Evolutionary conservation across 2,797 vertebrate species (phyloP), one percentile per base, ranked within the genome.

Genomic region (Brachyalestes nurse): DNA sequence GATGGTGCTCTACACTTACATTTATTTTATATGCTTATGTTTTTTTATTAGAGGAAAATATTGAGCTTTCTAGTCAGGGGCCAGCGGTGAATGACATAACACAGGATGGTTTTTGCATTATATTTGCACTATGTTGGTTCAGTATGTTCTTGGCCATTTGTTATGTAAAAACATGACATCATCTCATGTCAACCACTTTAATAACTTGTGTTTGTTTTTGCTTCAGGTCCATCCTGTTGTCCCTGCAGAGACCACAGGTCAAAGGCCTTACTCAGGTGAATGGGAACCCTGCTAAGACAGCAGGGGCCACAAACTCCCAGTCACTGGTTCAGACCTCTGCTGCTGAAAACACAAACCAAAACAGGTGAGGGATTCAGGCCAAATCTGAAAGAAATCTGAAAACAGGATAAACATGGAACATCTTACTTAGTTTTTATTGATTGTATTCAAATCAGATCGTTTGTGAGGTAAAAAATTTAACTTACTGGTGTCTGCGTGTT

Each of bases 1-100:
- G 85, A 75, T 78, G 86, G 86, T 10, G 83, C 7, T 69, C 53
- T 82, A 80, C 1, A 17, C 25, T 66, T 75, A 84, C 17, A 23
- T 45, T 71, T 7, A 5, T 17, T 10, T 4, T 34, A 34, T 2
- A 34, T 19, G 10, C 75, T 12, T 14, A 2, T 51, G 6, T 25
- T 12, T 47, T 47, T 58, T 17, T 21, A 17, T 34, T 67, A 51
- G 71, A 16, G 21, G 8, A 4, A 17, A 19, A n/a, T 61, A 62
- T 28, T 38, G 73, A 42, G 9, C 42, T 42, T 55, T 16, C 55
- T 13, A 40, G 53, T 42, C 13, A 58, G 34, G 12, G 10, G 5
- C 49, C 28, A 57, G 70, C 12, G 51, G 1, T n/a, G 6, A 71
- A n/a, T 38, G 40, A 69, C 40, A 40, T 38, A 34, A 55, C 3